Evolutionary conservation across 2,888 invertebrate genomes (phyloP).

Genomic region (Thalpophila matura): DNA sequence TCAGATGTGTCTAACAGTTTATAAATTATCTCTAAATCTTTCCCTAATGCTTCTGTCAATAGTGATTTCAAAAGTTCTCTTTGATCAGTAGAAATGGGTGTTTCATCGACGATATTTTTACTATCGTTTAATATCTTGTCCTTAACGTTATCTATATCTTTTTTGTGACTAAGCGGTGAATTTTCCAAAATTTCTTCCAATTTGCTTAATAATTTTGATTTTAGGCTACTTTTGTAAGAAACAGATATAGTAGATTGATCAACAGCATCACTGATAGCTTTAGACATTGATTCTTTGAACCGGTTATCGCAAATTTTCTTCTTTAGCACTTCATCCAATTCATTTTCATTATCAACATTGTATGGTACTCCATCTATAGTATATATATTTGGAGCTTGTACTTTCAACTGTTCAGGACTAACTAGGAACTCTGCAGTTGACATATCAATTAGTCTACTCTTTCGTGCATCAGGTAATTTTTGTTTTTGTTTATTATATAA

Average conservation of each 20-base stretch:
- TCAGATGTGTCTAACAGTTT: not conserved
- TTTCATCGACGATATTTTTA: slow-evolving; percentile 9
- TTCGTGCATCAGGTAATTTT: not conserved
- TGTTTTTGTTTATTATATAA: not conserved
- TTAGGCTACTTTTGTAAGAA: slow-evolving; percentile 12
- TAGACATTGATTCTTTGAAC: slow-evolving; percentile 43
- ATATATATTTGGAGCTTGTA: not conserved
- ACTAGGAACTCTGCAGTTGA: slow-evolving; percentile 1
- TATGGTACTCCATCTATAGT: slow-evolving; percentile 1
- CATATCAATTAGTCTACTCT: not conserved
- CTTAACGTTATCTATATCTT: slow-evolving; percentile 14
- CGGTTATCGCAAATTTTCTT: too few relatives aligned
- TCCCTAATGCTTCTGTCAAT: not conserved
- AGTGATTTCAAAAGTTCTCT: slow-evolving; percentile 9
- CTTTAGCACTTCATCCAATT: not conserved
- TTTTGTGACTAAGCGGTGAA: not conserved
- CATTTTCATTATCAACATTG: slow-evolving; percentile 1
- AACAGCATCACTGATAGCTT: slow-evolving; percentile 25
- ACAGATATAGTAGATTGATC: slow-evolving; percentile 17
- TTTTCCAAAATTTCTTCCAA: slow-evolving; percentile 10
- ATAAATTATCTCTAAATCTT: too few relatives aligned
- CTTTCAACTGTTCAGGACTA: not conserved
- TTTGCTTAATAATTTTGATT: slow-evolving; percentile 17
- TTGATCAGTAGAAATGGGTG: not conserved
- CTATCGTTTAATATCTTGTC: slow-evolving; percentile 4